phyloP scores from a whole-genome alignment of 2,888 invertebrate species.

The Omphaloscelis lunosa region DNA sequence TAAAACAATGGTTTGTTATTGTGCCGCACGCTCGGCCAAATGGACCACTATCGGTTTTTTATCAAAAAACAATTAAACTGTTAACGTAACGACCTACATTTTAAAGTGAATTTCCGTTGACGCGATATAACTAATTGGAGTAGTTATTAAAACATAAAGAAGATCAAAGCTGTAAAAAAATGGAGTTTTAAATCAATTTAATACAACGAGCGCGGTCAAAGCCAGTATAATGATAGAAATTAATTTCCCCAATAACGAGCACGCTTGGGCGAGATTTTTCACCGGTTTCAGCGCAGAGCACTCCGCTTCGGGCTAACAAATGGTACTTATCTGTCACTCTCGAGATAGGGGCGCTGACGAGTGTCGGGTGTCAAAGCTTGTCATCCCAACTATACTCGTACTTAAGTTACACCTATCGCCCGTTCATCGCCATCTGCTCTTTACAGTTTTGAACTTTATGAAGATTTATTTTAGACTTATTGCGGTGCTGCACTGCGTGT shows the following conservation, averaged over 20 bases:
- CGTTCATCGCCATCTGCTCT: constrained; percentile 62
- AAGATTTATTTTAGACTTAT: constrained; percentile 71
- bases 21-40: constrained; percentile 11
- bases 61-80: constrained; percentile 24
- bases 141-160: constrained; percentile 34
- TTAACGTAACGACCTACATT: constrained; percentile 9
- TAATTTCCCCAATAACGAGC: constrained; percentile 65
- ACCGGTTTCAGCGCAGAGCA: constrained; percentile 68
- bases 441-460: constrained; percentile 72
- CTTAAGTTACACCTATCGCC: constrained; percentile 65
- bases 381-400: constrained; percentile 76
- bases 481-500: constrained; percentile 64
- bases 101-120: constrained; percentile 23
- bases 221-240: constrained; percentile 60
- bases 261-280: constrained; percentile 66
- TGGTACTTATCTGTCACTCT: constrained; percentile 82
- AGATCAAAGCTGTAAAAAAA: constrained; percentile 40
- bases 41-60: constrained; percentile 19
- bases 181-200: constrained; percentile 45
- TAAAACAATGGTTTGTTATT: constrained; percentile 46
- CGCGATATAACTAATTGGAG: constrained; percentile 23
- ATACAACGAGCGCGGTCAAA: constrained; percentile 46
- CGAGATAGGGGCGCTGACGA: constrained; percentile 80
- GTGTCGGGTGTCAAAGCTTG: constrained; percentile 82
- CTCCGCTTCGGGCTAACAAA: constrained; percentile 78